phyloP scores from a whole-genome alignment of 2,888 invertebrate species.

The Caenorhabditis sulstoni region DNA sequence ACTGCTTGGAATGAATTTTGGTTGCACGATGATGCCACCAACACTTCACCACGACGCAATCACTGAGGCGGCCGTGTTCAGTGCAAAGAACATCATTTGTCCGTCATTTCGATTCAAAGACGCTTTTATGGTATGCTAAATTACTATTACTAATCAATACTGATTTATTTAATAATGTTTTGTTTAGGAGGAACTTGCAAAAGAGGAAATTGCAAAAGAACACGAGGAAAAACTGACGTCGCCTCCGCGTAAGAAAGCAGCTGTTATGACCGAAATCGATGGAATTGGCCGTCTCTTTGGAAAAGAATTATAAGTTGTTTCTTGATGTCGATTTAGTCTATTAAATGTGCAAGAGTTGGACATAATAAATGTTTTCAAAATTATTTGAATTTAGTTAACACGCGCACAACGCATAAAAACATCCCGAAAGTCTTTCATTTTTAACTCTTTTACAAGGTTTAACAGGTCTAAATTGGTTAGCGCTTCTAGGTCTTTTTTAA shows the following conservation, averaged over 20 bases:
- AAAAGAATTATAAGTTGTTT: conserved; percentile 2
- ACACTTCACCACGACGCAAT: conserved; percentile 55
- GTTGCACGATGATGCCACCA: conserved; percentile 62
- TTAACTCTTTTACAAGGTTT: too few species aligned
- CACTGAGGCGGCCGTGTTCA: conserved; percentile 62
- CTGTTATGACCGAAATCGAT: conserved; percentile 50
- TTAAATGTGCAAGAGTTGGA: too few species aligned
- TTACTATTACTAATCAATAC: conserved; percentile 45
- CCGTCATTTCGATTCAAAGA: conserved; percentile 51
- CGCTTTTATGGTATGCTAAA: conserved; percentile 59
- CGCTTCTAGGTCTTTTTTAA: too few species aligned
- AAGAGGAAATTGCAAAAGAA: conserved; percentile 31
- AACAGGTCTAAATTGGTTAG: too few species aligned
- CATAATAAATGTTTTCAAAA: too few species aligned
- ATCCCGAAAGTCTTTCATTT: too few species aligned
- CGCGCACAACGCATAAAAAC: too few species aligned
- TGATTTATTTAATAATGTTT: conserved; percentile 62
- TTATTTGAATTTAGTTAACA: too few species aligned
- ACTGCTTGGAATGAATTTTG: conserved; percentile 62
- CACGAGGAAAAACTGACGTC: conserved; percentile 38
- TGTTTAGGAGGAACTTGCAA: conserved; percentile 62
- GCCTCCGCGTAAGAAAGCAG: conserved; percentile 59
- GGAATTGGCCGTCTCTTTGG: conserved; percentile 22
- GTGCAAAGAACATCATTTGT: conserved; percentile 57
- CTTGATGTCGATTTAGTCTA: too few species aligned